Conservation (phyloP, 1,140 invertebrate species). For the Zophobas morio region DNA sequence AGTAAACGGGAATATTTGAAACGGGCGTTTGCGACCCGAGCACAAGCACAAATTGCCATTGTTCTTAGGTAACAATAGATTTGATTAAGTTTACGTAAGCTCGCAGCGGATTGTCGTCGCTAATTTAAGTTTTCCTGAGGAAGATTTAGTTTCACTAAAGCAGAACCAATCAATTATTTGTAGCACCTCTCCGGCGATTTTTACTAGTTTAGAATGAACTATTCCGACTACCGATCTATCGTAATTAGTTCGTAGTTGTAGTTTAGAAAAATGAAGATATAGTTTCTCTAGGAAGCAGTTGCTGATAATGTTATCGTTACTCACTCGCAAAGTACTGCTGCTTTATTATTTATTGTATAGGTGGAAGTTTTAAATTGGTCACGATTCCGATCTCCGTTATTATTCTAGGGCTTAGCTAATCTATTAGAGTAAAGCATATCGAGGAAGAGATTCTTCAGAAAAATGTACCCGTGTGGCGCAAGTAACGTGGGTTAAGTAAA, state of each 20-base stretch:
- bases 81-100: too few relatives aligned
- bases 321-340: constrained; percentile 4
- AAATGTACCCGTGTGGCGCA: neutral
- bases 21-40: too few relatives aligned
- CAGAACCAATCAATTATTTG: constrained; percentile 23
- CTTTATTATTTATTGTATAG: constrained; percentile 28
- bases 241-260: constrained; percentile 2
- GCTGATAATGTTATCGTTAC: constrained; percentile 23
- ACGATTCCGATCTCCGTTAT: constrained; percentile 12
- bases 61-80: too few relatives aligned
- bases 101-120: neutral
- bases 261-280: constrained; percentile 20
- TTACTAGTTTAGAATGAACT: neutral
- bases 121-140: neutral
- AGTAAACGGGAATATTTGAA: neutral
- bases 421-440: too few relatives aligned
- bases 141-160: constrained; percentile 14
- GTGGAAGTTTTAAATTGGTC: constrained; percentile 22
- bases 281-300: constrained; percentile 20
- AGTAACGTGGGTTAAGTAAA: neutral
- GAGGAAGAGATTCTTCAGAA: too few relatives aligned
- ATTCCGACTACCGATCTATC: constrained; percentile 2
- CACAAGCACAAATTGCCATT: too few relatives aligned
- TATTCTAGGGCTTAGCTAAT: neutral
- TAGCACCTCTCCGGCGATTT: constrained; percentile 2